Evolutionary conservation across 2,888 invertebrate genomes (phyloP).

Genomic region (Aspidiotus rigidus): DNA sequence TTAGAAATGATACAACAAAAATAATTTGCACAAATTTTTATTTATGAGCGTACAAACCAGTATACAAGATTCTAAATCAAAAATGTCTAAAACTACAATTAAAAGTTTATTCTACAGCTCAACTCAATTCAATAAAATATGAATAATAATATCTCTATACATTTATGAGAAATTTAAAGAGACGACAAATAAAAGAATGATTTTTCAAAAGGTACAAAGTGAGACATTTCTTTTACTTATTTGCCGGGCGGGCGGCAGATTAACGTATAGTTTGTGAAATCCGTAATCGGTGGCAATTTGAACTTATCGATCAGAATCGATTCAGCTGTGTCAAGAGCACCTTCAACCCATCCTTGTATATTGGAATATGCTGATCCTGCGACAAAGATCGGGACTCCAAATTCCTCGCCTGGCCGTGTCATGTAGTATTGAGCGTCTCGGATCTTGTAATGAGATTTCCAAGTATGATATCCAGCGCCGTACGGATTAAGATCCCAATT

Average conservation of each 20-base stretch:
- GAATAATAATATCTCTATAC: too few species aligned
- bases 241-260: neutral
- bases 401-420: neutral
- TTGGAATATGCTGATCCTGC: neutral
- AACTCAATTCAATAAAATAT: too few species aligned
- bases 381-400: neutral
- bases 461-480: neutral
- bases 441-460: neutral
- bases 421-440: neutral
- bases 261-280: neutral
- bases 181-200: too few species aligned
- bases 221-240: too few species aligned
- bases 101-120: too few species aligned
- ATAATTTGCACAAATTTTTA: too few species aligned
- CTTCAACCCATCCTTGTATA: neutral
- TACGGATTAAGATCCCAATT: constrained; percentile 1
- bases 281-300: neutral
- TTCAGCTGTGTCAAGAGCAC: neutral
- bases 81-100: too few species aligned
- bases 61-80: too few species aligned
- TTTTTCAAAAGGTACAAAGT: too few species aligned
- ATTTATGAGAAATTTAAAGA: too few species aligned
- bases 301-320: neutral
- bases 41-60: too few species aligned
- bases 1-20: too few species aligned